phyloP scores from a whole-genome alignment of 2,113 vertebrate genomes.

The Romanogobio albipinnatus region DNA sequence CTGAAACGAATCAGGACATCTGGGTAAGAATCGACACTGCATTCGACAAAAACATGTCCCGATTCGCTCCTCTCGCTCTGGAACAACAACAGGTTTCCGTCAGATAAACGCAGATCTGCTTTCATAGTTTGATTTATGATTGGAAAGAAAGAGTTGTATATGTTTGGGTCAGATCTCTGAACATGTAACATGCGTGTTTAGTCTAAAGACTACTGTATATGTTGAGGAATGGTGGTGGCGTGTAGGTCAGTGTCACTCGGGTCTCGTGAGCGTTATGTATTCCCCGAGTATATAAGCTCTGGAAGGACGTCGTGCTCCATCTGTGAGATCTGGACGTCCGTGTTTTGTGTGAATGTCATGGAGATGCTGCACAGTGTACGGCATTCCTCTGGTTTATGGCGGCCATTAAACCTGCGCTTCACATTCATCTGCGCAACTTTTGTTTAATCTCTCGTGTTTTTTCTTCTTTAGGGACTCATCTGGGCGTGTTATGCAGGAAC shows the following conservation, averaged over 20 bases:
- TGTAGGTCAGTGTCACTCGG: conserved; percentile 30
- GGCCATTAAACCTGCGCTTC: conserved; percentile 16
- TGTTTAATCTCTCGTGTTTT: not conserved
- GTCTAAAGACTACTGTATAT: conserved; percentile 59
- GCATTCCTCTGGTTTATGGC: conserved; percentile 17
- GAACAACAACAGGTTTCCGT: conserved; percentile 39
- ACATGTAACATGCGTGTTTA: conserved; percentile 61
- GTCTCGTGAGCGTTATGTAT: conserved; percentile 40
- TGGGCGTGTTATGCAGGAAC: not conserved
- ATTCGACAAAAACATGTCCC: conserved; percentile 11
- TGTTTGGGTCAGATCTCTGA: conserved; percentile 55
- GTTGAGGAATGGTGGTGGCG: conserved; percentile 49
- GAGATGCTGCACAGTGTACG: conserved; percentile 46
- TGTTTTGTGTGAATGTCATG: conserved; percentile 47
- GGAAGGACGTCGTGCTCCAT: conserved; percentile 21
- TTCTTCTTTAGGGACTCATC: not conserved
- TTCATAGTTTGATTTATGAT: conserved; percentile 54
- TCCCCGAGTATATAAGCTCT: conserved; percentile 5
- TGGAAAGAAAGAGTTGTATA: conserved; percentile 54
- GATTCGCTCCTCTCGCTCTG: conserved; percentile 5
- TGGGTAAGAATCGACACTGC: conserved; percentile 40
- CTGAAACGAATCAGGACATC: not conserved
- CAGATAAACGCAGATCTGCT: conserved; percentile 48
- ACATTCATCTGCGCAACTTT: not conserved
- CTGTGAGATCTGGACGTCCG: not conserved